Base-by-base conservation (phyloP, 1,140 invertebrate genomes). In the Acromyrmex echinatior region DNA sequence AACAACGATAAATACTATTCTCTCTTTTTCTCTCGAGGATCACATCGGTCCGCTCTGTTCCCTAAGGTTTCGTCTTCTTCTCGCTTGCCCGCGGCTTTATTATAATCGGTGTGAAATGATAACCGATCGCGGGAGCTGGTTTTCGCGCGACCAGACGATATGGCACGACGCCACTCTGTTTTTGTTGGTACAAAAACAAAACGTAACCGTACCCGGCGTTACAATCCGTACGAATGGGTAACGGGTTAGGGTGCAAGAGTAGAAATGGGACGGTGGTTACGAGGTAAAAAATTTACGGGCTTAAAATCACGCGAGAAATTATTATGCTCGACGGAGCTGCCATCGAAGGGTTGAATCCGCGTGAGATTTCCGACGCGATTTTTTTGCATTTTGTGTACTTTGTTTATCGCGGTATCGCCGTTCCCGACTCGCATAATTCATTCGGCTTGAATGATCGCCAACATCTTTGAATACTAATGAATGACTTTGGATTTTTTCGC, bases 21-120 rank as follows among this genome's bases (percentile, higher is more conserved):
- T 58, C 79, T 86, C 25, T 88, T 65, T 81, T 68, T 63, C 45
- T 63, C 16, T 53, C 56, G 18, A n/a, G 31, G 62, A 74, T 49
- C 18, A 71, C 68, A 70, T 63, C 73, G 18, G 49, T 53, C n/a
- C 14, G 21, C 31, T 58, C 68, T 28, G 10, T 25, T 62, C 74
- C 31, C 39, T 56, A 16, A 62, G 78, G 21, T 45, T 56, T 21
- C 16, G 53, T 21, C 18, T 5, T 49, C 49, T 21, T 18, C 18
- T 28, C 58, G 1, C 58, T 31, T 58, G 58, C 65, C 66, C 70
- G 16, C 51, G 60, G 88, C 90, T 94, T 95, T 94, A 95, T 95
- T 95, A 87, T 95, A 95, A 95, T 95, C 94, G 93, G 95, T 94
- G 95, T 95, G 95, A 95, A 95, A 95, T 95, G 95, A 93, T 95